Evolutionary conservation across 2,888 invertebrate species (phyloP), one percentile per base, ranked within the genome.

Genomic region (Syritta pipiens): DNA sequence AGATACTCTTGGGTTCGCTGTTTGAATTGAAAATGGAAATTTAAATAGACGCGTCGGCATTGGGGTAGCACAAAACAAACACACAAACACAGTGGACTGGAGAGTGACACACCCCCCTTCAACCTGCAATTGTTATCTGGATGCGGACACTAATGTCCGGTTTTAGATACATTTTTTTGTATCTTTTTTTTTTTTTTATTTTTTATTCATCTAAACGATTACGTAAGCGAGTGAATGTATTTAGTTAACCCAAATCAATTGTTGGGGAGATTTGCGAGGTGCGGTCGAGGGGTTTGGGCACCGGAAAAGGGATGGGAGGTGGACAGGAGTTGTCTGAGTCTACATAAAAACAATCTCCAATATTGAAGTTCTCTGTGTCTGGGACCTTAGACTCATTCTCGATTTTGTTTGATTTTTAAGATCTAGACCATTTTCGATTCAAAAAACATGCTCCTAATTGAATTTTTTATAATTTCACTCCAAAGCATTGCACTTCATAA

Each of bases 201-300:
- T 40, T 19, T 4, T 42, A 19, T 42, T 10, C 10, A 24, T 40
- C 28, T 37, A 44, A 32, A 49, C 62, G 68, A 69, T 76, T 76
- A 69, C 75, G 69, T 76, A 69, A 69, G 68, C 19, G 48, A 57
- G n/a, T n/a, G 69, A 69, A 51, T 57, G 26, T 63, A 57, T 76
- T 76, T 69, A 37, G 62, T 57, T 76, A 76, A 76, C 75, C 75
- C 26, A 63, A 57, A 63, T 76, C 69, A 19, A 76, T 76, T 76
- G 69, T 68, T 55, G 2, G 37, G 17, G 35, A 7, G 14, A n/a
- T n/a, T n/a, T n/a, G n/a, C n/a, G 1, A 1, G 37, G 3, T 14
- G 17, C 1, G 37, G n/a, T 2, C 9, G 28, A 28, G 28, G 2
- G 28, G n/a, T n/a, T 1, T 2, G 37, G 17, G 17, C n/a, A n/a